phyloP scores from a whole-genome alignment of 2,888 invertebrate species.

The Chalcis sispes region DNA sequence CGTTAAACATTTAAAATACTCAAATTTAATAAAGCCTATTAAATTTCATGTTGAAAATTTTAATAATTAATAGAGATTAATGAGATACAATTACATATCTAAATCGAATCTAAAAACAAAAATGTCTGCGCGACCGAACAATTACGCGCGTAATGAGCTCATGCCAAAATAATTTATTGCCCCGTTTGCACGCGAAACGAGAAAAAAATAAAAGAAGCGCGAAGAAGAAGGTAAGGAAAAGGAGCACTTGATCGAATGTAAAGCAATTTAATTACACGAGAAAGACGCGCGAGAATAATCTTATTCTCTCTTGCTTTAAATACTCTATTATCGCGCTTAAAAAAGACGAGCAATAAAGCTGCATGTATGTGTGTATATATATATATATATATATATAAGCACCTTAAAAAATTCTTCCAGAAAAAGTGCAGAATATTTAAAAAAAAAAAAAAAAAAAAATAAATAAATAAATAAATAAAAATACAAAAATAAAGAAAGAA shows the following conservation, averaged over 20 bases:
- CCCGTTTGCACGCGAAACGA: slow-evolving; percentile 22
- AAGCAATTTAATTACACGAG: slow-evolving; percentile 59
- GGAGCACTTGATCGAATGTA: slow-evolving; percentile 65
- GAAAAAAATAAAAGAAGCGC: slow-evolving; percentile 44
- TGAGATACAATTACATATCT: slow-evolving; percentile 54
- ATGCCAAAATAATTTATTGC: slow-evolving; percentile 55
- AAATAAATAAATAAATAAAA: too few species aligned
- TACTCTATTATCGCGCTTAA: slow-evolving; percentile 57
- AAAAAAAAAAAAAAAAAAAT: slow-evolving; percentile 2
- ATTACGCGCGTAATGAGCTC: slow-evolving; percentile 54
- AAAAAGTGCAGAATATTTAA: slow-evolving; percentile 35
- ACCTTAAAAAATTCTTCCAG: slow-evolving; percentile 56
- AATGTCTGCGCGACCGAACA: slow-evolving; percentile 35
- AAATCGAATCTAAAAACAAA: slow-evolving; percentile 55
- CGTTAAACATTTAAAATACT: slow-evolving; percentile 21
- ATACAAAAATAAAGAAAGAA: background rate
- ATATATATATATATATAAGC: too few species aligned
- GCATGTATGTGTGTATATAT: background rate
- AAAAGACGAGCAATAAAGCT: slow-evolving; percentile 50
- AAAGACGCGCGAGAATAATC: slow-evolving; percentile 28
- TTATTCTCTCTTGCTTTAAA: slow-evolving; percentile 43
- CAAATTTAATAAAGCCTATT: slow-evolving; percentile 50
- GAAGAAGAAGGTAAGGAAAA: slow-evolving; percentile 26
- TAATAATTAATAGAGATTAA: slow-evolving; percentile 58
- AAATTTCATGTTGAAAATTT: slow-evolving; percentile 38